Evolutionary conservation across 2,797 vertebrate genomes (phyloP), one percentile per base, ranked within the genome.

Genomic region (Peromyscus melanophrys): DNA sequence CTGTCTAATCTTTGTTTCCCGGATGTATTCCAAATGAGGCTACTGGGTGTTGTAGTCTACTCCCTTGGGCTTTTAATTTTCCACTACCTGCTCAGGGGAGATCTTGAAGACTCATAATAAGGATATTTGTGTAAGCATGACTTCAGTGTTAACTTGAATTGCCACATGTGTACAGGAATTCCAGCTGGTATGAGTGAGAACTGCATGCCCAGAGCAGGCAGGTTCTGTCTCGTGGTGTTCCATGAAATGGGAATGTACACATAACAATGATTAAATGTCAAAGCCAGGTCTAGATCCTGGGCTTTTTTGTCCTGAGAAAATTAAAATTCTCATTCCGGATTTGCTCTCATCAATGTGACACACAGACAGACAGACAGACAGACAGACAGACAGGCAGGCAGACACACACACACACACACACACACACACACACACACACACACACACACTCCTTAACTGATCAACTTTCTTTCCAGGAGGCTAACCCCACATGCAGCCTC

Each of bases 241-340:
- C 46, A n/a, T 85, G 52, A 86, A 93, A n/a, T 69, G 78, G 63
- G 78, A 82, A 67, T 12, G 14, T n/a, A 17, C 4, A 90, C 59
- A 67, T 34, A 19, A 76, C 40, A 40, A 71, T 37, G 59, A 52
- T 63, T 37, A 14, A 69, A 92, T 10, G 27, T n/a, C n/a, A 80
- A 89, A 86, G 21, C 27, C 65, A 69, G 5, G 49, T 27, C 61
- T 6, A 19, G 65, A 55, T n/a, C 21, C 73, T 16, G 5, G 27
- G 31, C 27, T 40, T 71, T 9, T 8, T 96, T 93, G 69, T 93
- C 96, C 94, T 97, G 89, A 92, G 97, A 97, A 88, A 98, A 94
- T 67, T 83, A 65, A 97, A 97, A 96, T 97, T 95, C 93, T 97
- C 97, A 93, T 95, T 88, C 17, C 92, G 96, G 93, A 98, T 98